Evolutionary conservation across 2,797 vertebrate genomes (phyloP).

Genomic region (Acanthornis magna): DNA sequence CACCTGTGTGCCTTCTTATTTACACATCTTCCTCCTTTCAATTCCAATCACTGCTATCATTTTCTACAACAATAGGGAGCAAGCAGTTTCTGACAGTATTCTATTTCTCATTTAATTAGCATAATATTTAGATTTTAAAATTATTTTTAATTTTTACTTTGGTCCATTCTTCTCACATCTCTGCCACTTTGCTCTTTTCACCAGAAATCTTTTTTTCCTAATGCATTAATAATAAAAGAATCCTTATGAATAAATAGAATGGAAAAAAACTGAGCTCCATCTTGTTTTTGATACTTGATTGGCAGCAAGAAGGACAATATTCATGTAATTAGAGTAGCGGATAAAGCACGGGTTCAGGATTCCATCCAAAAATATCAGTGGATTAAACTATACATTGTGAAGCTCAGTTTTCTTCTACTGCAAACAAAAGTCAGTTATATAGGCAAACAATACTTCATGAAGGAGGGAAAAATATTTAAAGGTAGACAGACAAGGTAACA

Average conservation of each 20-base stretch:
- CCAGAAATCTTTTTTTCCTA: not conserved
- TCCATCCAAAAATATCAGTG: not conserved
- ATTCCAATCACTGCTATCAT: not conserved
- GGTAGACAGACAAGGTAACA: not conserved
- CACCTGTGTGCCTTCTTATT: constrained; percentile 2
- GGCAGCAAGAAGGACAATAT: not conserved
- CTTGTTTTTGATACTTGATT: not conserved
- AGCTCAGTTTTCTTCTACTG: not conserved
- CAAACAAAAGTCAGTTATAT: not conserved
- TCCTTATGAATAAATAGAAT: not conserved
- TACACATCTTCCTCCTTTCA: not conserved
- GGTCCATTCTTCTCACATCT: not conserved
- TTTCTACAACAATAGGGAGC: not conserved
- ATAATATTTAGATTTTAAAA: not conserved
- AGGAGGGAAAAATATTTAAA: not conserved
- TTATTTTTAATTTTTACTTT: not conserved
- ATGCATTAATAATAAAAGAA: not conserved
- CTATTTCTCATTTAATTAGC: not conserved
- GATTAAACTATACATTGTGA: not conserved
- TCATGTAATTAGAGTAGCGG: not conserved
- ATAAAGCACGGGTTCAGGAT: not conserved
- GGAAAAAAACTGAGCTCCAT: fast-evolving
- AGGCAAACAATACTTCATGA: not conserved
- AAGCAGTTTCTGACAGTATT: not conserved
- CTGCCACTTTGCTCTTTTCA: not conserved